These are phyloP conservation scores for Echiichthys vipera DNA, from an alignment of 2,797 vertebrate species.

Conservation along the genomic window DNA sequence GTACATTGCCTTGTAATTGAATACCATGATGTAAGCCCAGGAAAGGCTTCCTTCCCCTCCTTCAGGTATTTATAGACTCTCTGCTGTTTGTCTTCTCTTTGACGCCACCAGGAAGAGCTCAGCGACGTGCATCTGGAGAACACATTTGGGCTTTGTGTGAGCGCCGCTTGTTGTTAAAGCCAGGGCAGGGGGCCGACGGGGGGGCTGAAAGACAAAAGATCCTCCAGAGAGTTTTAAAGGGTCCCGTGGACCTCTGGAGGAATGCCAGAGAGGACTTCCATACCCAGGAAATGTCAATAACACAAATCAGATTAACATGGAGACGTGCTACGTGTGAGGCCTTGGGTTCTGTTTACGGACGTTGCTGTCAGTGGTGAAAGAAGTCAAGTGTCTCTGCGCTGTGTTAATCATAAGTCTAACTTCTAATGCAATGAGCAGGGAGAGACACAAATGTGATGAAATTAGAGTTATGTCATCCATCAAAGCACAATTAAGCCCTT, in stretches of 20 bases:
- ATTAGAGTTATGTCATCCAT: conserved; percentile 13
- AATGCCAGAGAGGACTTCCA: conserved; percentile 17
- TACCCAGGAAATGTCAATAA: conserved; percentile 18
- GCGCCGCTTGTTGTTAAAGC: conserved; percentile 20
- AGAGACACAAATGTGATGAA: conserved; percentile 2
- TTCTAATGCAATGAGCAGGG: not conserved
- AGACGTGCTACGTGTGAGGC: not conserved
- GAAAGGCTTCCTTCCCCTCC: conserved; percentile 75
- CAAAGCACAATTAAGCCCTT: conserved; percentile 19
- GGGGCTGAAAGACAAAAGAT: conserved; percentile 45
- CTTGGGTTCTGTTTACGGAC: not conserved
- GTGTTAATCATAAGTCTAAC: conserved; percentile 4
- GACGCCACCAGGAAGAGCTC: conserved; percentile 73
- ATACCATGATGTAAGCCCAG: conserved; percentile 57
- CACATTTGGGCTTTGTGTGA: conserved; percentile 61
- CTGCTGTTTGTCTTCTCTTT: conserved; percentile 65
- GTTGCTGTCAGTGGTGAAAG: not conserved
- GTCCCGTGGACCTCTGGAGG: conserved; percentile 32
- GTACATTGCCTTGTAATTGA: conserved; percentile 53
- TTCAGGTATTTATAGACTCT: conserved; percentile 74
- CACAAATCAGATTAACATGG: conserved; percentile 9
- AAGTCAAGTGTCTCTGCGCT: not conserved
- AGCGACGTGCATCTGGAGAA: conserved; percentile 81
- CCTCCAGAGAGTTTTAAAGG: conserved; percentile 34
- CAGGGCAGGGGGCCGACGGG: not conserved